Conservation (phyloP, 2,888 invertebrate genomes). For the Rotaria socialis region DNA sequence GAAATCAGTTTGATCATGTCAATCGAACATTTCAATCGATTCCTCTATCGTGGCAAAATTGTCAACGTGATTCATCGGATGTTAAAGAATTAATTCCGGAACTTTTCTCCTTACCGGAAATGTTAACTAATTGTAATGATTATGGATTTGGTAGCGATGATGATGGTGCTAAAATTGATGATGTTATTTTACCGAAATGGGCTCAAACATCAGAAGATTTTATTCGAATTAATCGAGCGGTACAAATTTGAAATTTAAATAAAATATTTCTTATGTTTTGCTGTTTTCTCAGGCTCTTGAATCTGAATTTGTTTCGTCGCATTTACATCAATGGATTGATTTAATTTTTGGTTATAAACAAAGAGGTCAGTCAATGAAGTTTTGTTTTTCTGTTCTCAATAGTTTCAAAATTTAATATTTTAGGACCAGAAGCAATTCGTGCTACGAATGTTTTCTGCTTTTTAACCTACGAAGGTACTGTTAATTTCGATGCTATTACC, state of each 20-base stretch:
- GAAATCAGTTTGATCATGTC: slow-evolving; percentile 97
- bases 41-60: slow-evolving; percentile 93
- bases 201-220: slow-evolving; percentile 91
- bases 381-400: not conserved
- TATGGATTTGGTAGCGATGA: slow-evolving; percentile 84
- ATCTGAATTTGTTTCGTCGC: slow-evolving; percentile 97
- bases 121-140: slow-evolving; percentile 81
- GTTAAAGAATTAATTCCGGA: slow-evolving; percentile 78
- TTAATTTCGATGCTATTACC: slow-evolving; percentile 80
- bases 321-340: slow-evolving; percentile 99
- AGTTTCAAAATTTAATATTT: not conserved
- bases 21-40: slow-evolving; percentile 91
- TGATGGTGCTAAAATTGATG: slow-evolving; percentile 75
- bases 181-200: slow-evolving; percentile 92
- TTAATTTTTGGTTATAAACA: slow-evolving; percentile 99
- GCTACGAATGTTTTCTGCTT: slow-evolving; percentile 99
- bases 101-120: slow-evolving; percentile 96
- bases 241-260: not conserved
- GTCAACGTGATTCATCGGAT: slow-evolving; percentile 95
- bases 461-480: slow-evolving; percentile 94
- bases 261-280: no score
- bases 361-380: slow-evolving; percentile 63
- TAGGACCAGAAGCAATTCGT: slow-evolving; percentile 84
- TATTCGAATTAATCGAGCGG: slow-evolving; percentile 89
- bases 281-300: slow-evolving; percentile 70